These are phyloP conservation scores for Parazoanthus swiftii DNA, from an alignment of 92 coral and sea anemone species.

Conservation along the genomic window DNA sequence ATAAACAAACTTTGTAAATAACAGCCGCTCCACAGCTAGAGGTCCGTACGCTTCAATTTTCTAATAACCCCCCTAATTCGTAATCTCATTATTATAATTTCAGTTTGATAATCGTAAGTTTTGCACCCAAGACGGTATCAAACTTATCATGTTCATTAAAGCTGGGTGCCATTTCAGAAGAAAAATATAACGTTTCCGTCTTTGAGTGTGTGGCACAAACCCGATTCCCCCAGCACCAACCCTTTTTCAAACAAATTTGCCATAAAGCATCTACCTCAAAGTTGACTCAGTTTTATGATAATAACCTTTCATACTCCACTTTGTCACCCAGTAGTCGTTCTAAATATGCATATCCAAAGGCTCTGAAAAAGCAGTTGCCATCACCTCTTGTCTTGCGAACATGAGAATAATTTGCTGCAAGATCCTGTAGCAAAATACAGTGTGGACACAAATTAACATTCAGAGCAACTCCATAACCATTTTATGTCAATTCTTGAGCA, in stretches of 20 bases:
- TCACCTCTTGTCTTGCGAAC: constrained; percentile 92
- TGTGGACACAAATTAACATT: background rate
- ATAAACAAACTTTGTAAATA: background rate
- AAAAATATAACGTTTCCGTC: too few species aligned
- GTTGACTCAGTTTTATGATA: background rate
- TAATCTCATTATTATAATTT: too few species aligned
- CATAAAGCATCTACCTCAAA: background rate
- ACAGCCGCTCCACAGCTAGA: background rate
- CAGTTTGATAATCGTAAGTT: too few species aligned
- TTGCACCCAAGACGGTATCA: too few species aligned
- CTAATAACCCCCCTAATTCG: too few species aligned
- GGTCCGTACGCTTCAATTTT: too few species aligned
- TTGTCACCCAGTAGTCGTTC: constrained; percentile 72
- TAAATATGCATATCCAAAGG: constrained; percentile 93
- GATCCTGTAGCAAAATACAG: constrained; percentile 52
- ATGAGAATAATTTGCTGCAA: constrained; percentile 78
- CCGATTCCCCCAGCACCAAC: too few species aligned
- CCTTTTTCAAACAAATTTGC: background rate
- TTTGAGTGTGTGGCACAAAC: too few species aligned
- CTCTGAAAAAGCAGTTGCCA: constrained; percentile 97
- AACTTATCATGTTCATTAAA: too few species aligned
- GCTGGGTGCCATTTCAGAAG: too few species aligned
- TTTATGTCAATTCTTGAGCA: too few species aligned
- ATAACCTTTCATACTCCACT: constrained; percentile 89
- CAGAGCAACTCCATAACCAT: background rate